Base-by-base conservation (phyloP, 2,797 vertebrate species). In the Oceanodroma leucorhoa region DNA sequence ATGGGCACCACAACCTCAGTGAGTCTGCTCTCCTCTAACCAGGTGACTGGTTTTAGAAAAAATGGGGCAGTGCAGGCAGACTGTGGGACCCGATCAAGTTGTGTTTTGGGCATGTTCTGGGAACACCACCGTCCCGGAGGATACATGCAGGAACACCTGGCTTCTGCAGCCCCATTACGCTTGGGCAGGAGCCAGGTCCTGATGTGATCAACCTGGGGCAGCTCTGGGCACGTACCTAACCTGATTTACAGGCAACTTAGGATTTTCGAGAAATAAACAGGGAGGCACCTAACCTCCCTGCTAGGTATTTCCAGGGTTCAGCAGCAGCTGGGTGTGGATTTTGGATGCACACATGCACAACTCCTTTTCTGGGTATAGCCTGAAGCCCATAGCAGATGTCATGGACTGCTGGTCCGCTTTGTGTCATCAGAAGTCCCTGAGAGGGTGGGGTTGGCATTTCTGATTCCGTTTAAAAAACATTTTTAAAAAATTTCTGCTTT, bases 121-220 rank as follows among this genome's bases (percentile, higher is more conserved):
- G 75, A 85, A 32, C 15, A 36, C 7, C 32, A 5, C 12, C 0
- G 1, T 60, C 26, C 29, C 1, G 2, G 54, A 79, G 23, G 23
- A 48, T 18, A 20, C 20, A 4, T 16, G 50, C 62, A 62, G 62
- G n/a, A 82, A n/a, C 30, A 26, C 9, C 22, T 36, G 43, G 54
- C 32, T 94, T 69, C 82, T 85, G 79, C 92, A 77, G 64, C 55
- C n/a, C 43, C 72, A 40, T 32, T 29, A 21, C 0, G 0, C 45
- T 41, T 93, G 71, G 55, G n/a, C 71, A 66, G n/a, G 55, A 94
- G 87, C 55, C 88, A 86, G 66, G 26, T 65, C 29, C 54, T 82
- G 54, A 22, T 34, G 36, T 23, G 62, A 48, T 72, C 54, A 45
- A 40, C n/a, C 29, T 62, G 34, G 1, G 3, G 79, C 84, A 89